Percentiles rank a stretch among this genome's conserved stretches.
phyloP scores from a whole-genome alignment of 2,113 vertebrate species.

The Microcebus lehilahytsara region DNA sequence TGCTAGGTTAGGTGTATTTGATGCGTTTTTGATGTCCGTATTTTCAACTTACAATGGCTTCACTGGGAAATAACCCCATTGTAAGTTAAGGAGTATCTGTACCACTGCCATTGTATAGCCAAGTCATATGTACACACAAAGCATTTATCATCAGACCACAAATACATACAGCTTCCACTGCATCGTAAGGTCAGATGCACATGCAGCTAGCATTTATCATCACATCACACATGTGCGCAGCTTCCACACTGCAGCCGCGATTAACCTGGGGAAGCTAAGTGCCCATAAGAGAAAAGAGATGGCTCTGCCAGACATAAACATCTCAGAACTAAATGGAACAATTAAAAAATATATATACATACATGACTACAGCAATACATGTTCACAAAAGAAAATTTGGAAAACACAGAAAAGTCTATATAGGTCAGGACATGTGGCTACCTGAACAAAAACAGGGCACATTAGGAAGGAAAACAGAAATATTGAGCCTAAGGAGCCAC shows the following conservation, averaged over 20 bases:
- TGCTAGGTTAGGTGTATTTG: too few relatives aligned
- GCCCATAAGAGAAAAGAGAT: not conserved
- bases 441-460: not conserved
- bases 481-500: not conserved
- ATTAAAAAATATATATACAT: not conserved
- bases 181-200: too few relatives aligned
- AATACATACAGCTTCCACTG: not conserved
- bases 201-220: too few relatives aligned
- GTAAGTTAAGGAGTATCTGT: too few relatives aligned
- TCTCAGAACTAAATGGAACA: not conserved
- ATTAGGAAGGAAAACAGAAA: not conserved
- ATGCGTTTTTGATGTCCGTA: too few relatives aligned
- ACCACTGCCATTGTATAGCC: too few relatives aligned
- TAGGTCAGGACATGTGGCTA: not conserved
- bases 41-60: too few relatives aligned
- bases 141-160: too few relatives aligned
- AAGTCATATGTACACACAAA: too few relatives aligned
- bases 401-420: not conserved
- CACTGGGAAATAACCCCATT: too few relatives aligned
- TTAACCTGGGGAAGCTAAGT: not conserved
- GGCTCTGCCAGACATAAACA: not conserved
- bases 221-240: too few relatives aligned
- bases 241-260: not conserved
- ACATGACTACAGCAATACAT: not conserved
- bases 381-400: not conserved